Evolutionary conservation across 2,888 invertebrate genomes (phyloP), one percentile per base, ranked within the genome.

Genomic region (Drosophila algonquin): DNA sequence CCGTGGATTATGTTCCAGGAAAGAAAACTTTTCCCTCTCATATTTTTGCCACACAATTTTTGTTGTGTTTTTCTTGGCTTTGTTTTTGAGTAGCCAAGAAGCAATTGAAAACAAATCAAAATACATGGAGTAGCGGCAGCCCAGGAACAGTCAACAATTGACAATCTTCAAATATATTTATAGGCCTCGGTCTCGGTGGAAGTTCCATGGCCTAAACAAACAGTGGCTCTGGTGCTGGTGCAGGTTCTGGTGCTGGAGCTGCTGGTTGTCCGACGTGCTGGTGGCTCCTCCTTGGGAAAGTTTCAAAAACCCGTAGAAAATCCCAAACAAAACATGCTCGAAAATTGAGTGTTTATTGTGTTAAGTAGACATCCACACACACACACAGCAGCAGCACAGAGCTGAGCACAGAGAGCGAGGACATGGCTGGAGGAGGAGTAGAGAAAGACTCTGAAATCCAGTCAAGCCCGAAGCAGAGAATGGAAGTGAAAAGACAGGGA

Each of bases 291-390:
- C 82, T 87, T 61, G 73, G 73, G 65, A 85, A 82, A 87, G 88
- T 82, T 88, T 75, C 58, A 63, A 18, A 10, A 12, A 12, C 16
- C 27, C 3, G 51, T 50, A 27, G 63, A 77, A 83, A 72, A 83
- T 88, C 77, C 78, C 83, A 88, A 83, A 83, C 87, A 83, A 83
- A 83, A 86, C 83, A 83, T 88, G 81, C 89, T 88, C 77, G 74
- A 83, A 88, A 83, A 83, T 88, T 83, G 89, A 83, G 83, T 83
- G 83, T 83, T 83, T 83, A 83, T 83, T 83, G 87, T 88, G 89
- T 83, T 83, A 83, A 88, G 83, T 83, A 88, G 84, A 73, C 75
- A 72, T 75, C 79, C 76, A 76, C 60, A 75, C 53, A 63, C 46
- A 64, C 35, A 62, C 44, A 63, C 32, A 10, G 21, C 16, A 47